Base-by-base conservation (phyloP, 2,888 invertebrate species). In the Gonocerus acuteangulatus region DNA sequence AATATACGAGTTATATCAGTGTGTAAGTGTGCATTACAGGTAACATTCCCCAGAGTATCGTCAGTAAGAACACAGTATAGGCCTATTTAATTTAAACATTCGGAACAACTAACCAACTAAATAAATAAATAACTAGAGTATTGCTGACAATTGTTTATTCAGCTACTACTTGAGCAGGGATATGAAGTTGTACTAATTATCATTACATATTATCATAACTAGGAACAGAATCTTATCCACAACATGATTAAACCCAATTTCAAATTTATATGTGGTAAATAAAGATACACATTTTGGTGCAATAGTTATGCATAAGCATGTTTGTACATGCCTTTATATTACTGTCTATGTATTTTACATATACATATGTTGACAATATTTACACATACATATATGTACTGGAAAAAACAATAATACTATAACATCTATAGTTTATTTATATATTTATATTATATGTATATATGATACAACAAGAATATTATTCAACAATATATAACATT, bases 401-500 rank as follows among this genome's bases (percentile, higher is more conserved):
- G 34, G 36, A 56, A 4, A 51, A 27, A 51, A 56, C 56, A 44
- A 56, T 39, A 6, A 27, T 9, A 27, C 27, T 27, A 27, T 27
- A 27, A 27, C 27, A 27, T 27, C 27, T 27, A 27, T 27, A 27
- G 27, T 48, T 21, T 48, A 48, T 48, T 7, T 48, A 48, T 48
- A 58, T 16, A 58, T 27, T 19, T 45, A 47, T 48, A 16, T 32
- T 23, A 59, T 21, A 59, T 34, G 22, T 48, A 59, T 48, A n/a
- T 36, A 59, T 39, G 44, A 27, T 48, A 44, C 45, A 54, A 45
- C 45, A 47, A 32, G 32, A 47, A 57, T 47, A 45, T 27, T 57
- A 45, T 23, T 57, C 42, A 57, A 57, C 57, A 57, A 57, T 57
- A 57, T 45, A 23, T 57, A 57, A 57, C 57, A 57, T 54, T 54